phyloP scores from a whole-genome alignment of 2,113 vertebrate genomes.

The Forbesichthys papilliferus region DNA sequence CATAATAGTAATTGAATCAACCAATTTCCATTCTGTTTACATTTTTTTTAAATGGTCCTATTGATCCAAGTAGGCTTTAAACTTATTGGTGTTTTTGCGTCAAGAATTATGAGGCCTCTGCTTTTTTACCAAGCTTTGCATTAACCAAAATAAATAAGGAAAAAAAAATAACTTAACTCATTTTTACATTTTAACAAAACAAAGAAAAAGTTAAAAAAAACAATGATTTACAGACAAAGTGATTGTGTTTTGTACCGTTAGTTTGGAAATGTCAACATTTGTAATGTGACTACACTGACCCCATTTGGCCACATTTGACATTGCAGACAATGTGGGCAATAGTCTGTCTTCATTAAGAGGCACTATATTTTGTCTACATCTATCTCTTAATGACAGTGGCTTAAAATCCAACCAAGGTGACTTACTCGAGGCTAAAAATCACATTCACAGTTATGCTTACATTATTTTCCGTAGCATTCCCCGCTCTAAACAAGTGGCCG shows the following conservation, averaged over 20 bases:
- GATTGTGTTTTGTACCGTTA: constrained; percentile 65
- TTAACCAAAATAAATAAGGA: constrained; percentile 39
- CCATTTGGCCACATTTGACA: constrained; percentile 59
- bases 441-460: constrained; percentile 54
- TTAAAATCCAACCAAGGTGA: background rate
- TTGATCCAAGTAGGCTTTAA: constrained; percentile 16
- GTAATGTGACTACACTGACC: constrained; percentile 37
- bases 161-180: constrained; percentile 74
- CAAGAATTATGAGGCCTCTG: constrained; percentile 4
- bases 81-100: background rate
- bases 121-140: constrained; percentile 9
- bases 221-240: constrained; percentile 28
- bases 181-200: constrained; percentile 67
- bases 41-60: constrained; percentile 11
- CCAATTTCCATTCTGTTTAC: constrained; percentile 6
- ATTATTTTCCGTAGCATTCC: background rate
- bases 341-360: constrained; percentile 25
- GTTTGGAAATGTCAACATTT: constrained; percentile 17
- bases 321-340: constrained; percentile 20
- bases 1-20: constrained; percentile 40
- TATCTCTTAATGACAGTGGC: background rate
- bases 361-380: constrained; percentile 25
- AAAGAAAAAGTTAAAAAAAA: constrained; percentile 35
- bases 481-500: background rate
- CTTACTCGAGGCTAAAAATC: constrained; percentile 21